Evolutionary conservation across 1,140 invertebrate species (phyloP).

Genomic region (Halictus rubicundus): DNA sequence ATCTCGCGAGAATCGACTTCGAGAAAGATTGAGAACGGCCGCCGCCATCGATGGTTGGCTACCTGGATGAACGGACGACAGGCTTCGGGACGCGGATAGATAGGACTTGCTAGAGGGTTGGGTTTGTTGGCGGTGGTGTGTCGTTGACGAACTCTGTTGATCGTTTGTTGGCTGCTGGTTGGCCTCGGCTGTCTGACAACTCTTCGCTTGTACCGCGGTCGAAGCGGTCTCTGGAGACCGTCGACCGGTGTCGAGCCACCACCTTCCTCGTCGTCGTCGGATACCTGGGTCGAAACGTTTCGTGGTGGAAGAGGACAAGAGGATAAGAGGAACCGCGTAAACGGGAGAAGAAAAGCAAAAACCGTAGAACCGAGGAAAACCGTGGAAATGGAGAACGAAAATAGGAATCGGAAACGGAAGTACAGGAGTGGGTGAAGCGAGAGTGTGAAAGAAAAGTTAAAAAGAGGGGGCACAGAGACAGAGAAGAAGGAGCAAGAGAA

Average conservation of each 20-base stretch:
- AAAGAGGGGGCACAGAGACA: too few species aligned
- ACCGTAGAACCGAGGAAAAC: background rate
- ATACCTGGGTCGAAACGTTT: conserved; percentile 45
- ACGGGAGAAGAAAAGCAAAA: background rate
- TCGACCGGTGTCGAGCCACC: conserved; percentile 46
- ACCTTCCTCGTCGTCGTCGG: conserved; percentile 54
- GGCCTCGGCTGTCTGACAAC: conserved; percentile 53
- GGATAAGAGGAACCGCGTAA: background rate
- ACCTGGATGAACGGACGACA: conserved; percentile 58
- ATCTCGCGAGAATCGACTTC: background rate
- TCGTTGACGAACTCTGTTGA: conserved; percentile 55
- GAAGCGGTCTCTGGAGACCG: conserved; percentile 50
- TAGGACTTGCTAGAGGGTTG: conserved; percentile 8
- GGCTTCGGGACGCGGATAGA: conserved; percentile 36
- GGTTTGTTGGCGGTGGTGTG: conserved; percentile 29
- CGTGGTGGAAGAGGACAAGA: background rate
- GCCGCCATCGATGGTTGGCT: background rate
- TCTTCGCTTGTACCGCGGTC: conserved; percentile 64
- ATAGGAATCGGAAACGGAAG: background rate
- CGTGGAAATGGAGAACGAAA: too few species aligned
- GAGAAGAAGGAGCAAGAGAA: too few species aligned
- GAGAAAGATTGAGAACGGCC: background rate
- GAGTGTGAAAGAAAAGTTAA: too few species aligned
- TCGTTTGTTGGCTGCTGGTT: conserved; percentile 51
- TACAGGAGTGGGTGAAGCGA: too few species aligned